These are phyloP conservation scores for Beaufortia kweichowensis DNA, from an alignment of 2,113 vertebrate species.

Conservation along the genomic window DNA sequence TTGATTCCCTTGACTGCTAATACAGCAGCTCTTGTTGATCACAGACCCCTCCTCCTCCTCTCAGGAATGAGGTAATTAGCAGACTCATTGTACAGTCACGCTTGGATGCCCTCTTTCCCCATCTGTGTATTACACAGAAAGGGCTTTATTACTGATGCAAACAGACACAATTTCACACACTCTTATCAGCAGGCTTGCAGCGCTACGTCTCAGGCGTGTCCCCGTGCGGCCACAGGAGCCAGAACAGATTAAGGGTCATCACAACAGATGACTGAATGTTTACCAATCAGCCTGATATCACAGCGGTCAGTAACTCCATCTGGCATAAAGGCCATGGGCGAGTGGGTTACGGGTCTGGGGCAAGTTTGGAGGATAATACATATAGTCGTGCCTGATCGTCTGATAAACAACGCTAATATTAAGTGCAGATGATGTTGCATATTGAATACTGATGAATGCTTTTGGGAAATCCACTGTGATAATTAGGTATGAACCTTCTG, in stretches of 20 bases:
- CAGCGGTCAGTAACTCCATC: background rate
- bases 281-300: constrained; percentile 33
- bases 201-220: constrained; percentile 32
- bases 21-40: constrained; percentile 50
- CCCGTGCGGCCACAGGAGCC: background rate
- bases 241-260: constrained; percentile 45
- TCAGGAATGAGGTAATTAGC: constrained; percentile 65
- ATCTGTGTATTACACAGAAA: constrained; percentile 59
- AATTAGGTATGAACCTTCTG: background rate
- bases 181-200: constrained; percentile 50
- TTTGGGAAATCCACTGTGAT: constrained; percentile 13
- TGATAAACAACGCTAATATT: background rate
- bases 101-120: constrained; percentile 62
- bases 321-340: constrained; percentile 9
- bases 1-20: constrained; percentile 26
- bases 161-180: constrained; percentile 51
- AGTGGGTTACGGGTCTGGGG: background rate
- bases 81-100: constrained; percentile 70
- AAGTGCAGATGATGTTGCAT: background rate
- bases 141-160: constrained; percentile 46
- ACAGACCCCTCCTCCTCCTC: constrained; percentile 10
- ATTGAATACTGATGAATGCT: background rate
- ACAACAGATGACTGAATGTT: constrained; percentile 43
- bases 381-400: background rate
- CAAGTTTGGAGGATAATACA: constrained; percentile 15